Evolutionary conservation across 2,888 invertebrate species (phyloP).

Genomic region (Euproctis similis): DNA sequence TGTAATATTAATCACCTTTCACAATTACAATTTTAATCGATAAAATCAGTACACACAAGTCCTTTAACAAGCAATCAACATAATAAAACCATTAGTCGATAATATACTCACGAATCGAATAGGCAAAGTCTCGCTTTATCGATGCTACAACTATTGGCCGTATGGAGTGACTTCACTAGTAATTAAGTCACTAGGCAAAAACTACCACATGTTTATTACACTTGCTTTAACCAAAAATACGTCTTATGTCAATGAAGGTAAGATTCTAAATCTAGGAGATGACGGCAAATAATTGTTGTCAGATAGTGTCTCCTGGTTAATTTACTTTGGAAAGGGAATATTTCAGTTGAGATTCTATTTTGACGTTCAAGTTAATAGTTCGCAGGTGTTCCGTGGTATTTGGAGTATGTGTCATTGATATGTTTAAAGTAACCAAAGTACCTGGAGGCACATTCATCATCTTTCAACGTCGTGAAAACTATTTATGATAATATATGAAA

Average conservation of each 20-base stretch:
- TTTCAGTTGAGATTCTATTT: constrained; percentile 58
- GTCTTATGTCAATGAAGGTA: constrained; percentile 3
- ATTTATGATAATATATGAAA: too few species aligned
- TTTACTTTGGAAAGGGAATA: constrained; percentile 48
- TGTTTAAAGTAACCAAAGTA: too few species aligned
- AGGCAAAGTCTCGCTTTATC: constrained; percentile 22
- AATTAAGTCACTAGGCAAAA: constrained; percentile 39
- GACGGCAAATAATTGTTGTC: constrained; percentile 6
- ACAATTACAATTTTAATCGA: constrained; percentile 9
- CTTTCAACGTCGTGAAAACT: too few species aligned
- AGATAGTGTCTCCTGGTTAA: constrained; percentile 36
- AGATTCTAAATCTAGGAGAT: not conserved
- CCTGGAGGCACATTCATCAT: constrained; percentile 27
- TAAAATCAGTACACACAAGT: constrained; percentile 18
- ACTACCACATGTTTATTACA: constrained; percentile 7
- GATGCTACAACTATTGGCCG: constrained; percentile 24
- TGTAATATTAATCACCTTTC: constrained; percentile 15
- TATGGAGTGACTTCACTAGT: constrained; percentile 41
- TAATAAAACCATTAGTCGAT: constrained; percentile 33
- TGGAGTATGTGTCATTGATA: constrained; percentile 43
- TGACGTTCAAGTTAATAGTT: constrained; percentile 68
- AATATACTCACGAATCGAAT: constrained; percentile 14
- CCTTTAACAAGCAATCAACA: constrained; percentile 25
- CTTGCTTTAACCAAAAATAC: not conserved
- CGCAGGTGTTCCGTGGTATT: constrained; percentile 54